Conservation (phyloP, 2,113 vertebrate species). For the Neotragus moschatus region DNA sequence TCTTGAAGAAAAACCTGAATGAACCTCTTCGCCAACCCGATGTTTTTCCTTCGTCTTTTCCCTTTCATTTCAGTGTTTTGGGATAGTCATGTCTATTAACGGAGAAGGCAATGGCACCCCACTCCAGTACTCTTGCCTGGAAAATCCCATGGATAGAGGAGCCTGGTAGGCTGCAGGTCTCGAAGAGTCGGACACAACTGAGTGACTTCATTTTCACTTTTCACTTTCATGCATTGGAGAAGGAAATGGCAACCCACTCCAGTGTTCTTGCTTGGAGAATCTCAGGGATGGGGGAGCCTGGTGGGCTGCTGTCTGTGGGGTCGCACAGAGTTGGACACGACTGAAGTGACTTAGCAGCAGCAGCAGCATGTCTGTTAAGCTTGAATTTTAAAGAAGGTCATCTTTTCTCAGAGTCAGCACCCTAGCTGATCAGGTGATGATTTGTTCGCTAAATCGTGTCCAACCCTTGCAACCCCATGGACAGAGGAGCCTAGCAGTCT, state of each 20-base stretch:
- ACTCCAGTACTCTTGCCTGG: neutral
- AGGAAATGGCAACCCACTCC: too few species aligned
- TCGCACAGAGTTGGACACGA: neutral
- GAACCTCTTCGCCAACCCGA: neutral
- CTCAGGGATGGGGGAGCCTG: too few species aligned
- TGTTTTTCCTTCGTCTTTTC: neutral
- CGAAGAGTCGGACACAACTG: too few species aligned
- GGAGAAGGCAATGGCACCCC: neutral
- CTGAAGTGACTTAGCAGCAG: neutral
- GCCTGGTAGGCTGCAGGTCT: too few species aligned
- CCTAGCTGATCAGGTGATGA: neutral
- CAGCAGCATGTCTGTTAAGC: neutral
- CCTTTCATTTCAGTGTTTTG: neutral
- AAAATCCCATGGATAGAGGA: neutral
- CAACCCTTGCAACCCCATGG: neutral
- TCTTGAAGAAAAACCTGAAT: neutral
- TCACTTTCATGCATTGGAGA: too few species aligned
- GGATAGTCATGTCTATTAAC: neutral
- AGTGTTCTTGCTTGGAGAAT: too few species aligned
- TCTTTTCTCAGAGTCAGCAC: neutral
- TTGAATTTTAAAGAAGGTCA: neutral
- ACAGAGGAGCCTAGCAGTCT: neutral
- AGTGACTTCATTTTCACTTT: too few species aligned
- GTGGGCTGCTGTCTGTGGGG: too few species aligned
- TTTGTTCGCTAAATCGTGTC: neutral